Percentiles rank a stretch among this genome's conserved stretches.
Conservation (phyloP, 2,113 vertebrate genomes). For the Euleptes europaea region DNA sequence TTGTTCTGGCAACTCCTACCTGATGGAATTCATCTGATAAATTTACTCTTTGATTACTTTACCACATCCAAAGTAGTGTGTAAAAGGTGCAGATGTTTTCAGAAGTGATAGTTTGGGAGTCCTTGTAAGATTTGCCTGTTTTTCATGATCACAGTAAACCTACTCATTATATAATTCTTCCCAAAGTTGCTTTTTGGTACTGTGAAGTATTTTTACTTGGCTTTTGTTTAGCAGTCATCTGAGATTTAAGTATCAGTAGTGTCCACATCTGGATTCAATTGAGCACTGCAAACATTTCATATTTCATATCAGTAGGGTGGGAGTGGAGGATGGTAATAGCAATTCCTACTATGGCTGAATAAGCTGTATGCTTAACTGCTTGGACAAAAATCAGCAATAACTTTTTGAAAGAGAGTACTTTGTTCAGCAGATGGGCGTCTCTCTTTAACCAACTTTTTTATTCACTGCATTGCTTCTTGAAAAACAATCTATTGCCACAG, state of each 20-base stretch:
- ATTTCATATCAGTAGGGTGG: not conserved
- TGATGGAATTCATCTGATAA: not conserved
- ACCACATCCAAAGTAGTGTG: not conserved
- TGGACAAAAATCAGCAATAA: constrained; percentile 1
- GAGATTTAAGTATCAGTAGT: not conserved
- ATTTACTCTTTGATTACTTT: not conserved
- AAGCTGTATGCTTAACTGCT: not conserved
- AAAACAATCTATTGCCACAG: no score
- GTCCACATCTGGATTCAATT: constrained; percentile 40
- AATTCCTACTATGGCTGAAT: constrained; percentile 15
- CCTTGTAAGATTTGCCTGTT: not conserved
- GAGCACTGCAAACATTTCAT: constrained; percentile 10
- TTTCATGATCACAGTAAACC: not conserved
- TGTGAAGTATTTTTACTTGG: constrained; percentile 21
- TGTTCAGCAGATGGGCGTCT: not conserved
- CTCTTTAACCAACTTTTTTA: no score
- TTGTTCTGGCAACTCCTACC: not conserved
- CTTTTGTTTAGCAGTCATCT: constrained; percentile 35
- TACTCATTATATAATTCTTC: not conserved
- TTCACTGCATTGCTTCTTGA: no score
- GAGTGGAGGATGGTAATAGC: constrained; percentile 25
- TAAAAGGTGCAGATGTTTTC: not conserved
- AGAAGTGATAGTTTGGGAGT: not conserved
- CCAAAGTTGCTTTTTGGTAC: constrained; percentile 6
- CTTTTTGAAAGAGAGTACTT: not conserved